Evolutionary conservation across 2,113 vertebrate species (phyloP).

Genomic region (Acrocephalus arundinaceus): DNA sequence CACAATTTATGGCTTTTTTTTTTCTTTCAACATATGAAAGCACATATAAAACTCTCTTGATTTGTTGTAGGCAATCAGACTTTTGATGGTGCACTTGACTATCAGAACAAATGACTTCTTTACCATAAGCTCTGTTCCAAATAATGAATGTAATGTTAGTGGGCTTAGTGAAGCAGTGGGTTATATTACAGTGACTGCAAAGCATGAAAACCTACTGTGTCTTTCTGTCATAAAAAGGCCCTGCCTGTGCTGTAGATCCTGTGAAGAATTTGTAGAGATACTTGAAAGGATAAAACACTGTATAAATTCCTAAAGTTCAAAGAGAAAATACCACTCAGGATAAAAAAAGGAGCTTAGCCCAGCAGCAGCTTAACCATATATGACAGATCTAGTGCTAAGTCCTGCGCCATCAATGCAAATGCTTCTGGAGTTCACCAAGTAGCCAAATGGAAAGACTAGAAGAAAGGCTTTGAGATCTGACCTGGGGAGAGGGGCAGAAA

Average conservation of each 20-base stretch:
- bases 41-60: neutral
- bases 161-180: slow-evolving; percentile 23
- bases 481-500: neutral
- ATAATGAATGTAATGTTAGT: slow-evolving; percentile 61
- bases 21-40: neutral
- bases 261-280: slow-evolving; percentile 54
- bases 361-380: slow-evolving; percentile 53
- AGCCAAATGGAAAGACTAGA: slow-evolving; percentile 6
- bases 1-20: neutral
- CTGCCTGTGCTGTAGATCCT: slow-evolving; percentile 47
- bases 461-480: slow-evolving; percentile 20
- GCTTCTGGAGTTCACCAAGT: slow-evolving; percentile 36
- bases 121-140: slow-evolving; percentile 13
- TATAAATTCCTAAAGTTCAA: slow-evolving; percentile 65
- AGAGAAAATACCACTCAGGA: slow-evolving; percentile 63
- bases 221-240: slow-evolving; percentile 29
- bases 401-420: slow-evolving; percentile 43
- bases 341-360: slow-evolving; percentile 55
- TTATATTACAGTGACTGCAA: slow-evolving; percentile 32
- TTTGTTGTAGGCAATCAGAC: slow-evolving; percentile 33
- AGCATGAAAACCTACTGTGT: slow-evolving; percentile 33
- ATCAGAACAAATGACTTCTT: slow-evolving; percentile 36
- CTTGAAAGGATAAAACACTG: slow-evolving; percentile 58
- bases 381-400: slow-evolving; percentile 58
- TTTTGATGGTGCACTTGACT: slow-evolving; percentile 34